phyloP scores from a whole-genome alignment of 2,797 vertebrate species.

The Mormyrus proboscirostris region DNA sequence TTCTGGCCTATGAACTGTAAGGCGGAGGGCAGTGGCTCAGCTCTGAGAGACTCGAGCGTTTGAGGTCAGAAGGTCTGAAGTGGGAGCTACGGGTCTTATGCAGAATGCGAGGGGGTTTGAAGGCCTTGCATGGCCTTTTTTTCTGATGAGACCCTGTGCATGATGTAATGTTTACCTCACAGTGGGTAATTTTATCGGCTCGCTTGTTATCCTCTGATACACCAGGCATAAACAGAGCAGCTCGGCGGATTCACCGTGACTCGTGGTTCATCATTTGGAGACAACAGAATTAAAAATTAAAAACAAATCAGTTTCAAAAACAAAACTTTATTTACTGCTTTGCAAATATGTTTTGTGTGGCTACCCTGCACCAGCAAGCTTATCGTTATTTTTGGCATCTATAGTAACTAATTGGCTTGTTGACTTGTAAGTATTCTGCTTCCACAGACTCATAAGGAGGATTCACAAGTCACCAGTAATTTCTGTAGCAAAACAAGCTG shows the following conservation, averaged over 20 bases:
- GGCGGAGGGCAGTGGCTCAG: neutral
- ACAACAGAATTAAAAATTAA: neutral
- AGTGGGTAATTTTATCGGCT: neutral
- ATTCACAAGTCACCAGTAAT: neutral
- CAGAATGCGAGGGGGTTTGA: neutral
- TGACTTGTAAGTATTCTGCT: neutral
- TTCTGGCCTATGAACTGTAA: slow-evolving; percentile 7
- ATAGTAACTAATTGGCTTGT: neutral
- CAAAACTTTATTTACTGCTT: neutral
- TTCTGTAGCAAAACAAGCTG: neutral
- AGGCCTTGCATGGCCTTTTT: neutral
- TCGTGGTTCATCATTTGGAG: neutral
- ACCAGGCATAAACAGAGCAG: neutral
- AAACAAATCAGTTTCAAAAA: neutral
- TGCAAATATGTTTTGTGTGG: neutral
- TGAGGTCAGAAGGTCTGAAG: neutral
- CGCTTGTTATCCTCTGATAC: neutral
- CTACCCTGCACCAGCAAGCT: neutral
- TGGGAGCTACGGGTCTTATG: neutral
- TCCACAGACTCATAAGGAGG: neutral
- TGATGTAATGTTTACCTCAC: slow-evolving; percentile 14
- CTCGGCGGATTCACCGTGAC: neutral
- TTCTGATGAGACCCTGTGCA: neutral
- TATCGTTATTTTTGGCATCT: neutral
- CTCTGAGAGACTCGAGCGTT: neutral